Evolutionary conservation across 2,113 vertebrate species (phyloP).

Genomic region (Laterallus jamaicensis): DNA sequence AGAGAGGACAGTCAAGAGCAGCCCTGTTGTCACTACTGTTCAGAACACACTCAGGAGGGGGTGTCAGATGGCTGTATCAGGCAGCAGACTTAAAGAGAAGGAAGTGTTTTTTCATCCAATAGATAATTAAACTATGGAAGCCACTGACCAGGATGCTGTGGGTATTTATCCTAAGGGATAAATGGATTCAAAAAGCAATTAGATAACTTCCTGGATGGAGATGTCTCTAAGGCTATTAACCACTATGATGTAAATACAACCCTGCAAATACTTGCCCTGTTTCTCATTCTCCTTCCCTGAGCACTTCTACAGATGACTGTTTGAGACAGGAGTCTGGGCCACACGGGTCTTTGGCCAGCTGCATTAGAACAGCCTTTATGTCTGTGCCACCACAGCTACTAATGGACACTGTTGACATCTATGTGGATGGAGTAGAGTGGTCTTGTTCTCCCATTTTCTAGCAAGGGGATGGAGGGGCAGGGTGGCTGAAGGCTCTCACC

Average conservation of each 20-base stretch:
- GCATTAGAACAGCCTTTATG: too few species aligned
- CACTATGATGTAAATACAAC: conserved; percentile 35
- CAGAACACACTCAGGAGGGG: not conserved
- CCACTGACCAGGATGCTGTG: conserved; percentile 51
- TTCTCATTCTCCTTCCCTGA: too few species aligned
- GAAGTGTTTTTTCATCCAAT: not conserved
- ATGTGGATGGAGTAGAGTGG: too few species aligned
- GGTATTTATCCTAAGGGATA: conserved; percentile 53
- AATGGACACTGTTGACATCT: too few species aligned
- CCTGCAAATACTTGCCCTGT: too few species aligned
- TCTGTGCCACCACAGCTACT: too few species aligned
- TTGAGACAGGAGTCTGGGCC: too few species aligned
- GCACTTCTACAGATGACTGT: too few species aligned
- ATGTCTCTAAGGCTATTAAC: conserved; percentile 41
- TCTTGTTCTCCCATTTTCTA: too few species aligned
- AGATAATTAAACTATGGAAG: conserved; percentile 30
- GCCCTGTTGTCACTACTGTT: not conserved
- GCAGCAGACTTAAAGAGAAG: not conserved
- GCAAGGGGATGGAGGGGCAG: too few species aligned
- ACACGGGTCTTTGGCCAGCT: too few species aligned
- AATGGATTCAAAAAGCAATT: conserved; percentile 64
- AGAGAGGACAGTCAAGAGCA: not conserved
- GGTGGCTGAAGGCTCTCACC: too few species aligned
- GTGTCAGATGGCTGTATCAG: not conserved
- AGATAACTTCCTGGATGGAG: conserved; percentile 52